phyloP scores from a whole-genome alignment of 2,888 invertebrate genomes.

The Cryptops parisi region DNA sequence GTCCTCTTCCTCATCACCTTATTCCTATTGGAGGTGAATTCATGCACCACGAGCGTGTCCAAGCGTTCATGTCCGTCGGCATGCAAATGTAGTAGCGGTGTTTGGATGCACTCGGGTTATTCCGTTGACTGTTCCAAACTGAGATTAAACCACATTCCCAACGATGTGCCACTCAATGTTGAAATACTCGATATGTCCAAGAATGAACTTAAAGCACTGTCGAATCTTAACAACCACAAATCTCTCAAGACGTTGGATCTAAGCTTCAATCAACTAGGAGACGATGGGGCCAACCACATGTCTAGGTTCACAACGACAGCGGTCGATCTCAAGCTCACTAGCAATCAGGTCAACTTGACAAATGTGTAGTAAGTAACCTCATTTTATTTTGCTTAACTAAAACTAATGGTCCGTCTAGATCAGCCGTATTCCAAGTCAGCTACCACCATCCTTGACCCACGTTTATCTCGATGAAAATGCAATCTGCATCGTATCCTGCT shows the following conservation, averaged over 20 bases:
- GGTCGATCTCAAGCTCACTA: background rate
- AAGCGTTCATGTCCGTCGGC: no score
- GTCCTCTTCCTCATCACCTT: no score
- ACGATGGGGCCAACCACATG: background rate
- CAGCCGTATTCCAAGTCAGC: background rate
- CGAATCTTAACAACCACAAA: no score
- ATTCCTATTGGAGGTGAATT: no score
- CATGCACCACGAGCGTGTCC: no score
- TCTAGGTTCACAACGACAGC: background rate
- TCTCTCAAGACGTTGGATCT: background rate
- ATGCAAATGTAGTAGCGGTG: no score
- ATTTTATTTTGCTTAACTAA: no score
- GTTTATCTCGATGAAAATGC: slow-evolving; percentile 1
- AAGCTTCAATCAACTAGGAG: background rate
- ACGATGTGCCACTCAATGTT: background rate
- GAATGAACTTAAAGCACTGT: no score
- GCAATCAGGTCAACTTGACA: no score
- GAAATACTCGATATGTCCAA: slow-evolving; percentile 1
- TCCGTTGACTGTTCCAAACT: slow-evolving; percentile 4
- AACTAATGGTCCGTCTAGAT: no score
- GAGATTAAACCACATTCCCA: background rate
- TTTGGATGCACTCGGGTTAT: no score
- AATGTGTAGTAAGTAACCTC: no score
- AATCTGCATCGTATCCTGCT: background rate
- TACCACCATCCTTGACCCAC: background rate